These are phyloP conservation scores for Globodera ellingtonae DNA, from an alignment of 1,140 invertebrate species.

Conservation along the genomic window DNA sequence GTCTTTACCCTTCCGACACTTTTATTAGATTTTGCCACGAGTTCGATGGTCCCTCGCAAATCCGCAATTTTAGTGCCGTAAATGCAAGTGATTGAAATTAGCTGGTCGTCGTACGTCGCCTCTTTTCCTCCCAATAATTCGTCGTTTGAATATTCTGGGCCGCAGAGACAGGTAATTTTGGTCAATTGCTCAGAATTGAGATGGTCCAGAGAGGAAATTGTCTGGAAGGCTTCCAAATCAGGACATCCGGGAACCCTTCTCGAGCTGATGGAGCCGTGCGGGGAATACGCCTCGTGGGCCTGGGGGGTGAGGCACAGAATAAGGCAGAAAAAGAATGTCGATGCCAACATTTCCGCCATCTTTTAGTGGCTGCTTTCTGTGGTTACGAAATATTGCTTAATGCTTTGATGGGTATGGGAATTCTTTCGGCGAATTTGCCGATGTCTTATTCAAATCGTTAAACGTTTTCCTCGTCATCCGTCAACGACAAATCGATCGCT, in stretches of 20 bases:
- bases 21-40: conserved; percentile 36
- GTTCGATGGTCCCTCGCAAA: conserved; percentile 29
- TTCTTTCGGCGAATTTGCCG: not conserved
- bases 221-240: conserved; percentile 35
- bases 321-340: not conserved
- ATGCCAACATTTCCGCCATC: not conserved
- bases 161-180: conserved; percentile 34
- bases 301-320: not conserved
- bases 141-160: conserved; percentile 22
- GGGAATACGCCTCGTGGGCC: not conserved
- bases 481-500: not conserved
- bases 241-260: conserved; percentile 32
- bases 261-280: not conserved
- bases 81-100: conserved; percentile 45
- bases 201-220: not conserved
- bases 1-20: conserved; percentile 31
- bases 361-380: not conserved
- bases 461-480: not conserved
- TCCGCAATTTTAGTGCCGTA: conserved; percentile 52
- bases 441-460: not conserved
- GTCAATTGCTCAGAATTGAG: not conserved
- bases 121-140: not conserved
- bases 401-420: not conserved
- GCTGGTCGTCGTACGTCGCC: conserved; percentile 1
- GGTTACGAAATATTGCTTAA: not conserved